These are phyloP conservation scores for Dicerorhinus sumatrensis DNA, from an alignment of 2,113 vertebrate species.

Conservation along the genomic window DNA sequence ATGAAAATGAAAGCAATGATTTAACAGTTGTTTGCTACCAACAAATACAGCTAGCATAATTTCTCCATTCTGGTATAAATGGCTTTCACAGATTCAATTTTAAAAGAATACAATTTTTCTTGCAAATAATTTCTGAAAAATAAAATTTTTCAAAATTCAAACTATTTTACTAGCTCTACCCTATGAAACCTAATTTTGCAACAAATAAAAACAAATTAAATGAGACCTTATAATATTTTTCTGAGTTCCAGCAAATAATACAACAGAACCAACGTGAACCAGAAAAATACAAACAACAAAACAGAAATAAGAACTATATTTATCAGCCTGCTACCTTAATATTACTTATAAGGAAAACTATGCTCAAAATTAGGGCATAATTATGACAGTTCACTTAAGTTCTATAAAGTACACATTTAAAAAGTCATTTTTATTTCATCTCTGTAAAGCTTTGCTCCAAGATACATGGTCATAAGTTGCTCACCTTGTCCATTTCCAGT, in stretches of 20 bases:
- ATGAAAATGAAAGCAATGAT: conserved; percentile 24
- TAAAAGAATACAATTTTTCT: background rate
- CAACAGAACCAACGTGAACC: conserved; percentile 5
- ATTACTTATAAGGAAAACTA: background rate
- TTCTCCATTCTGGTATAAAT: background rate
- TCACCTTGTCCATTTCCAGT: conserved; percentile 94
- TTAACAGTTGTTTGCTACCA: conserved; percentile 14
- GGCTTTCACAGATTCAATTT: background rate
- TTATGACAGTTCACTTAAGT: background rate
- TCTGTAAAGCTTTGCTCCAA: background rate
- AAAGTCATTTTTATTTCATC: background rate
- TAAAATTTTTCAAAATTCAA: background rate
- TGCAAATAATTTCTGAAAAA: conserved; percentile 39
- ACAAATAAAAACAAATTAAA: conserved; percentile 31
- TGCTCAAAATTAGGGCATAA: background rate
- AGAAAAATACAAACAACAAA: background rate
- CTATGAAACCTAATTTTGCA: background rate
- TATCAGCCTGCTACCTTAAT: background rate
- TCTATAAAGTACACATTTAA: background rate
- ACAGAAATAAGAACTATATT: background rate
- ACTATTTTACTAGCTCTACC: background rate
- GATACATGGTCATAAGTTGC: background rate
- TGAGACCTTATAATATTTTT: background rate
- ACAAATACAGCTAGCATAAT: background rate
- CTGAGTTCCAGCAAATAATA: conserved; percentile 5